A percentile compares a stretch with the other conserved stretches of the same genome.
Conservation (phyloP, 2,113 vertebrate species). For the Malurus melanocephalus region DNA sequence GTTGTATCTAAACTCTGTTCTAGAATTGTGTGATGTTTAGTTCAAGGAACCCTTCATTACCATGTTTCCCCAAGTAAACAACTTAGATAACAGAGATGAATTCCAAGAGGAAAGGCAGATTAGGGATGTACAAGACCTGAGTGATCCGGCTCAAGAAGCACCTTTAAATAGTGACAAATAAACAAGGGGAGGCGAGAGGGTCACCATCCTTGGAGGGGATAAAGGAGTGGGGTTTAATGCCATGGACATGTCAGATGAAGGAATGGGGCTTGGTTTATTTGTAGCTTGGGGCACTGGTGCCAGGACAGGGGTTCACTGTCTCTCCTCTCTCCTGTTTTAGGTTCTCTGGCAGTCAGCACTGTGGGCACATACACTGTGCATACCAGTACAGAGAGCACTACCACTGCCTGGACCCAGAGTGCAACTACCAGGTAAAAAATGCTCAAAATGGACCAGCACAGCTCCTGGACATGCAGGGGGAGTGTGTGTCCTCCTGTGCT, state of each 20-base stretch:
- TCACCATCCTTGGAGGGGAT: neutral
- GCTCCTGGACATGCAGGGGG: accelerated
- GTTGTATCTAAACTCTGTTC: neutral
- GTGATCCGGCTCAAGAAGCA: neutral
- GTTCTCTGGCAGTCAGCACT: slow-evolving; percentile 98
- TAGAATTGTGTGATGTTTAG: neutral
- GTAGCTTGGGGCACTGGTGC: neutral
- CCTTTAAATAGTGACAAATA: slow-evolving; percentile 20
- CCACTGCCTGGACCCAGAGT: slow-evolving; percentile 98
- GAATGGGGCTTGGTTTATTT: neutral
- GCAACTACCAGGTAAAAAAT: slow-evolving; percentile 95
- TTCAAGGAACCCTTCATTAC: neutral
- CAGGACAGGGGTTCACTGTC: neutral
- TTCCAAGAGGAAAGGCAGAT: neutral
- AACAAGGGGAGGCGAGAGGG: neutral
- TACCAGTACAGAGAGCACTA: slow-evolving; percentile 99
- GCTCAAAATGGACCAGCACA: neutral
- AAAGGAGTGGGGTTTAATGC: neutral
- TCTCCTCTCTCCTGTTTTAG: slow-evolving; percentile 66
- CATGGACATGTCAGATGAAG: neutral
- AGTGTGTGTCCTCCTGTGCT: neutral
- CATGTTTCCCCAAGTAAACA: neutral
- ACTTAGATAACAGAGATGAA: neutral
- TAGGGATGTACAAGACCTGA: neutral
- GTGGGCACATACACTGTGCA: slow-evolving; percentile 95